Evolutionary conservation across 2,888 invertebrate species (phyloP).

Genomic region (Anagyrus pseudococci): DNA sequence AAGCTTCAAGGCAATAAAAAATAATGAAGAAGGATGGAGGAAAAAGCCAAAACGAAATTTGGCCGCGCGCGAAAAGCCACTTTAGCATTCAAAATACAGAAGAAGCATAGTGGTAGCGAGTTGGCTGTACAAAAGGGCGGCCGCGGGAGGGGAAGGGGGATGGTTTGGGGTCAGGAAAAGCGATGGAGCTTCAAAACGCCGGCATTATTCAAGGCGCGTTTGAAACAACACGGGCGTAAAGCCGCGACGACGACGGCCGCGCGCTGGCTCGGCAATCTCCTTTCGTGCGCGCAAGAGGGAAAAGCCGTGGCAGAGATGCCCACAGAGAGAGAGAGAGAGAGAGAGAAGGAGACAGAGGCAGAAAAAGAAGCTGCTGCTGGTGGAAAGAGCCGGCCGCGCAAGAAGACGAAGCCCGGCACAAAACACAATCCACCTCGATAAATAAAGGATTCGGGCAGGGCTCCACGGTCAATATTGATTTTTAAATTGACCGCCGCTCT

Average conservation of each 20-base stretch:
- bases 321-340: no score
- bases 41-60: no score
- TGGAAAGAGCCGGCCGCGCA: background rate
- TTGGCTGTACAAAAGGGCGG: no score
- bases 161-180: no score
- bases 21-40: no score
- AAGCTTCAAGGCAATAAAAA: no score
- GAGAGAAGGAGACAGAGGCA: constrained; percentile 1
- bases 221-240: constrained; percentile 52
- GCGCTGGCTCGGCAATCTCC: constrained; percentile 43
- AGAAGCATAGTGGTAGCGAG: no score
- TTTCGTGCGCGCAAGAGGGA: constrained; percentile 16
- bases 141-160: constrained; percentile 9
- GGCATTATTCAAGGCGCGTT: constrained; percentile 59
- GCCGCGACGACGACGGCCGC: no score
- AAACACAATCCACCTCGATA: constrained; percentile 43
- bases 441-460: constrained; percentile 36
- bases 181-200: constrained; percentile 43
- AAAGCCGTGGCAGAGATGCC: constrained; percentile 4
- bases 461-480: constrained; percentile 60
- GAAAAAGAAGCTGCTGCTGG: no score
- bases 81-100: no score
- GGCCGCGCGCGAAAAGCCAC: no score
- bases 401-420: constrained; percentile 11
- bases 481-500: constrained; percentile 60